These are phyloP conservation scores for Todus mexicanus DNA, from an alignment of 2,797 vertebrate genomes.

Conservation along the genomic window DNA sequence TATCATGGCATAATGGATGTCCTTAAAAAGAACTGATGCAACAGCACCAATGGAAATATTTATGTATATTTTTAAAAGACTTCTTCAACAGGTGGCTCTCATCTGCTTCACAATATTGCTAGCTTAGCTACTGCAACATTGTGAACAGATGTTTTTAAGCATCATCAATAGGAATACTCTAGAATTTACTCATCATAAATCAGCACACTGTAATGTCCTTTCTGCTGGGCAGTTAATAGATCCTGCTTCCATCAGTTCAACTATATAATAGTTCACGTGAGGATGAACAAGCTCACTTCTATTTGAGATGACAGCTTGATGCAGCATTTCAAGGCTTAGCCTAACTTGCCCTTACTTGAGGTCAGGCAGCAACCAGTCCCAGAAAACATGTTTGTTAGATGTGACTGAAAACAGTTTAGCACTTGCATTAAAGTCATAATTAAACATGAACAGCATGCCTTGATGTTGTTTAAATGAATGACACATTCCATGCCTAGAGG, in stretches of 20 bases:
- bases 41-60: conserved; percentile 5
- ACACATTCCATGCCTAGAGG: conserved; percentile 58
- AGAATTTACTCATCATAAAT: conserved; percentile 56
- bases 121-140: not conserved
- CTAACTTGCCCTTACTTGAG: conserved; percentile 64
- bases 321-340: conserved; percentile 67
- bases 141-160: not conserved
- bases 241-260: conserved; percentile 10
- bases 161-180: not conserved
- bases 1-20: not conserved
- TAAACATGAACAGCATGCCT: conserved; percentile 53
- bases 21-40: not conserved
- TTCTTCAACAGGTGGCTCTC: conserved; percentile 24
- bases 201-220: conserved; percentile 18
- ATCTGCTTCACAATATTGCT: not conserved
- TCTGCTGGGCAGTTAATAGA: conserved; percentile 27
- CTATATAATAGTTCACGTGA: conserved; percentile 40
- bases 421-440: conserved; percentile 59
- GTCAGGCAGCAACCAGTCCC: conserved; percentile 49
- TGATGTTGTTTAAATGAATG: conserved; percentile 61
- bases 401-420: conserved; percentile 64
- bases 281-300: conserved; percentile 54
- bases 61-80: not conserved
- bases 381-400: conserved; percentile 58
- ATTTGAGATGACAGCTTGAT: conserved; percentile 52